Base-by-base conservation (phyloP, 2,888 invertebrate species). In the Eupithecia insigniata region DNA sequence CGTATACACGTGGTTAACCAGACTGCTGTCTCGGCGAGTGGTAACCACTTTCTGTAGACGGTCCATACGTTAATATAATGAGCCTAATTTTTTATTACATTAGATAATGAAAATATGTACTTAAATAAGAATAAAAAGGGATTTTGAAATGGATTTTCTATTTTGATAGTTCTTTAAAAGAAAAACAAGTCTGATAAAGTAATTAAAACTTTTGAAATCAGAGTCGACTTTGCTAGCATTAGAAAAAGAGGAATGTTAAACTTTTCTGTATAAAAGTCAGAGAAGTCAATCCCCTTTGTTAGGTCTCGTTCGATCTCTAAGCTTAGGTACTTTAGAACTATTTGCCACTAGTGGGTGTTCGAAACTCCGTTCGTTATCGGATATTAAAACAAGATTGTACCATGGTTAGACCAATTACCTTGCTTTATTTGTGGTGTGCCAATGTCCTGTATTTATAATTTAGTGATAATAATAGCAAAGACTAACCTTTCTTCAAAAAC, bases 151-250 rank as follows among this genome's bases (percentile, higher is more conserved):
- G 10, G 1, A n/a, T 3, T n/a, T 34, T 10, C 34, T 32, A n/a
- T n/a, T 34, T 2, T 26, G n/a, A 62, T n/a, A 34, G 34, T n/a
- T 1, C 22, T 22, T 18, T 34, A 32, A 62, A 32, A 62, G 5
- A 8, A 60, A 62, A 12, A 62, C 4, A 14, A 62, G 34, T 62
- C 30, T 60, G n/a, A n/a, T n/a, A n/a, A n/a, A n/a, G n/a, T n/a
- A n/a, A n/a, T n/a, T n/a, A n/a, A n/a, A n/a, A n/a, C n/a, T n/a
- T n/a, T n/a, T n/a, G n/a, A n/a, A n/a, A n/a, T n/a, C 34, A 32
- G 34, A 62, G 34, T 12, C 12, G 34, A 62, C 61, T 62, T 62
- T 4, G 32, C 60, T 60, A n/a, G n/a, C n/a, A n/a, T n/a, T n/a
- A n/a, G n/a, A n/a, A n/a, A n/a, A n/a, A n/a, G n/a, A n/a, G 60